Base-by-base conservation (phyloP, 1,140 invertebrate species). In the Palaemon carinicauda region DNA sequence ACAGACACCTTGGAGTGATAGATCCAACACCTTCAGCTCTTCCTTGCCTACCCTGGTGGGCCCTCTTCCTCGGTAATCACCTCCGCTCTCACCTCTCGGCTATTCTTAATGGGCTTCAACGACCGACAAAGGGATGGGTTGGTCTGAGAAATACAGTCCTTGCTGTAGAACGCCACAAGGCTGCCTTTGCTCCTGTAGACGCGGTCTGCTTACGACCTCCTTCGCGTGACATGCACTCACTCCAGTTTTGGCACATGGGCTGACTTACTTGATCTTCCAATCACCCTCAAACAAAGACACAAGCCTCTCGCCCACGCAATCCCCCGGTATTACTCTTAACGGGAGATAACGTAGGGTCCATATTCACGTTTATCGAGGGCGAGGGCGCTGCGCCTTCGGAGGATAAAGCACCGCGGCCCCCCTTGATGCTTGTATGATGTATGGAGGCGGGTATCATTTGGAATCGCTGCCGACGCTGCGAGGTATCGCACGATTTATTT, bases 211-310 rank as follows among this genome's bases (percentile, higher is more conserved):
- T 80, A 80, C 53, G 77, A 29, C 77, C 53, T 56, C 33, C 53
- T 19, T 31, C 21, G 15, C 31, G 14, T 60, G 53, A 80, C 53
- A 80, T 60, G 77, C 53, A 33, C 77, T 60, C 77, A 80, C 77
- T 60, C 53, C 53, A 60, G 77, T 80, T 60, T 80, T 80, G 53
- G 53, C 53, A 80, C 53, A 33, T 33, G 77, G 29, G 56, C 53
- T 80, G 77, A 80, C 77, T 17, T 7, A 60, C 53, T 80, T 60
- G 77, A 80, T 60, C 77, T 80, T 80, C 77, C 77, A 80, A 80
- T 80, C 29, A 14, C 77, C 31, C 17, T 14, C n/a, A 31, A 31
- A 80, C 53, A 60, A 15, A 80, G 53, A 60, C 77, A 31, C 50
- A 80, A 53, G 52, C 77, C 77, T 31, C 53, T 24, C 2, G 12